A percentile compares a stretch with the other conserved stretches of the same genome.
Evolutionary conservation across 2,888 invertebrate genomes (phyloP).

Genomic region (Sminthurinus aureus): DNA sequence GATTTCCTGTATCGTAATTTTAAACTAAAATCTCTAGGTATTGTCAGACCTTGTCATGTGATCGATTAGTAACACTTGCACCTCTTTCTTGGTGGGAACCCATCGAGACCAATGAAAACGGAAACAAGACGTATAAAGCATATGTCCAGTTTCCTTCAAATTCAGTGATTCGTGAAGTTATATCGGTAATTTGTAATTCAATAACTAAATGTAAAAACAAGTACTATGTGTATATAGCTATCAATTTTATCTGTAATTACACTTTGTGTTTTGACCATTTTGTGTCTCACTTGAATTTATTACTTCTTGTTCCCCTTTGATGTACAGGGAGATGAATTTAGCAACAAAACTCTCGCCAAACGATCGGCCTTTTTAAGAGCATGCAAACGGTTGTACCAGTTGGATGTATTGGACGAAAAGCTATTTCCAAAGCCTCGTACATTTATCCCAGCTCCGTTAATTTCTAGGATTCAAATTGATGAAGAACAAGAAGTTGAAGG

Average conservation of each 20-base stretch:
- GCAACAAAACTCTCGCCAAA: constrained; percentile 73
- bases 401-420: constrained; percentile 76
- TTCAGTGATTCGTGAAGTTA: constrained; percentile 75
- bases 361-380: constrained; percentile 81
- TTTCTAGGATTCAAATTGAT: constrained; percentile 34
- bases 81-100: constrained; percentile 66
- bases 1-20: constrained; percentile 4
- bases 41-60: constrained; percentile 78
- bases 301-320: background rate
- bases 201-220: too few species aligned
- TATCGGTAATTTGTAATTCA: constrained; percentile 68
- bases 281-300: background rate
- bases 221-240: too few species aligned
- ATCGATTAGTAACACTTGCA: constrained; percentile 76
- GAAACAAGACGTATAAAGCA: constrained; percentile 63
- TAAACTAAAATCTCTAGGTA: constrained; percentile 69
- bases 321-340: constrained; percentile 70
- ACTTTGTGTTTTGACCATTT: too few species aligned
- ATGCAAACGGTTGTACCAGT: constrained; percentile 74
- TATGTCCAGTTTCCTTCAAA: constrained; percentile 78
- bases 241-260: too few species aligned
- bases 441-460: constrained; percentile 12
- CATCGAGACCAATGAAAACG: constrained; percentile 58
- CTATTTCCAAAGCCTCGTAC: constrained; percentile 70
- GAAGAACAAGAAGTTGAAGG: constrained; percentile 17